These are phyloP conservation scores for Episyrphus balteatus DNA, from an alignment of 1,140 invertebrate genomes.

Conservation along the genomic window DNA sequence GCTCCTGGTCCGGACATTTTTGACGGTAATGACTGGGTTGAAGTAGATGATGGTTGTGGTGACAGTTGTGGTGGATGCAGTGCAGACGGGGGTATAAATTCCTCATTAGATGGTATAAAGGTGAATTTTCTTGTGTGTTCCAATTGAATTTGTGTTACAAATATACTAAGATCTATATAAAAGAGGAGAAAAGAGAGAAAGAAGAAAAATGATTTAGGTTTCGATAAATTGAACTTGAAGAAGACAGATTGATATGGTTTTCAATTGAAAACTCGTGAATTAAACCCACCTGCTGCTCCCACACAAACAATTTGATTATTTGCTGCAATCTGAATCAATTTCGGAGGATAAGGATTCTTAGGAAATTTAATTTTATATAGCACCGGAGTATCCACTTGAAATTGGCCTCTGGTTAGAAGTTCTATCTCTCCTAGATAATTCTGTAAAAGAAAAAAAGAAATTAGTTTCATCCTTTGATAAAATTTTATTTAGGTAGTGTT, in stretches of 20 bases:
- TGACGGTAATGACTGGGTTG: too few relatives aligned
- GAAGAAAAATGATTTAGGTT: background rate
- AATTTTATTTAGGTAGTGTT: too few relatives aligned
- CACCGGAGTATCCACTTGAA: conserved; percentile 15
- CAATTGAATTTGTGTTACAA: conserved; percentile 32
- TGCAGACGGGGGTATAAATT: too few relatives aligned
- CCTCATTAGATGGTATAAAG: conserved; percentile 17
- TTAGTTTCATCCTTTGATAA: too few relatives aligned
- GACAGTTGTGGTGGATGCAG: too few relatives aligned
- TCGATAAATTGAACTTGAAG: background rate
- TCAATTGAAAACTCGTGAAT: background rate
- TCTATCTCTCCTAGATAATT: conserved; percentile 33
- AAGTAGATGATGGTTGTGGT: too few relatives aligned
- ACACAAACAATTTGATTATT: conserved; percentile 30
- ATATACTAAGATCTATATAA: conserved; percentile 25
- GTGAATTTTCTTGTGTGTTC: conserved; percentile 30
- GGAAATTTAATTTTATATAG: conserved; percentile 31
- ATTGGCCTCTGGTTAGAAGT: conserved; percentile 26
- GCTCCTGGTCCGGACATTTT: too few relatives aligned
- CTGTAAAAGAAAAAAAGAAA: conserved; percentile 6
- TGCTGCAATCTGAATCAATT: conserved; percentile 22
- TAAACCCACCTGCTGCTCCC: conserved; percentile 18
- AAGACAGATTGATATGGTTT: conserved; percentile 1
- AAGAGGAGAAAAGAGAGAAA: background rate
- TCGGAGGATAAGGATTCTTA: conserved; percentile 27